Base-by-base conservation (phyloP, 2,797 vertebrate species). In the Smutsia gigantea region DNA sequence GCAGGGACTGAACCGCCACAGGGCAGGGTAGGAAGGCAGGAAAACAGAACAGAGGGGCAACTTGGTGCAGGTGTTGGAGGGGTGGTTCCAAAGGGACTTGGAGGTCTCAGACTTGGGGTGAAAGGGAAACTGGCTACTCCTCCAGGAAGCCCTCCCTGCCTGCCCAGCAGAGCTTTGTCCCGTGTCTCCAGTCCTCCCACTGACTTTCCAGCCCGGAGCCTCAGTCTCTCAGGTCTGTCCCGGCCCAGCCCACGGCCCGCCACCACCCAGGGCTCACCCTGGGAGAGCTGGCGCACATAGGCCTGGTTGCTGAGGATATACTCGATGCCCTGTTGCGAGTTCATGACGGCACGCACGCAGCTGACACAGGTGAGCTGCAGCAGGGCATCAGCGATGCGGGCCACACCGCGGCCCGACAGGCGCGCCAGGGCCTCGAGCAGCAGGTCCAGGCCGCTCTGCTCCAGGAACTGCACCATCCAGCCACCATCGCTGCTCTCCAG, bases 381-480 rank as follows among this genome's bases (percentile, higher is more conserved):
- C 42, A 99, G 98, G 37, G 99, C 99, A 6, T 99, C 99, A 0
- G 99, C 98, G 9, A 99, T 99, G 75, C 99, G 99, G 8, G 99
- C 99, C 94, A 99, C 99, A 0, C 99, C 99, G 4, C 99, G 98
- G 4, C 99, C 99, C 0, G 99, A 99, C 55, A 99, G 99, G 72
- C 99, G 99, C 66, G 99, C 99, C 98, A 99, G 98, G 6, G 99
- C 99, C 98, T 99, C 99, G 87, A 99, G 98, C 64, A 99, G 99
- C 91, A 99, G 99, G 90, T 99, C 99, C 97, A 99, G 98, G 42
- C 99, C 99, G 0, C 99, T 99, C 81, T 99, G 99, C 98, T 99
- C 99, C 98, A 99, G 98, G 98, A 99, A 99, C 98, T 99, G 99
- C 17, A 99, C 99, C 99, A 99, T 99, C 99, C 99, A 99, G 97